Conservation (phyloP, 92 coral and sea anemone genomes). For the Palythoa caribaeorum region DNA sequence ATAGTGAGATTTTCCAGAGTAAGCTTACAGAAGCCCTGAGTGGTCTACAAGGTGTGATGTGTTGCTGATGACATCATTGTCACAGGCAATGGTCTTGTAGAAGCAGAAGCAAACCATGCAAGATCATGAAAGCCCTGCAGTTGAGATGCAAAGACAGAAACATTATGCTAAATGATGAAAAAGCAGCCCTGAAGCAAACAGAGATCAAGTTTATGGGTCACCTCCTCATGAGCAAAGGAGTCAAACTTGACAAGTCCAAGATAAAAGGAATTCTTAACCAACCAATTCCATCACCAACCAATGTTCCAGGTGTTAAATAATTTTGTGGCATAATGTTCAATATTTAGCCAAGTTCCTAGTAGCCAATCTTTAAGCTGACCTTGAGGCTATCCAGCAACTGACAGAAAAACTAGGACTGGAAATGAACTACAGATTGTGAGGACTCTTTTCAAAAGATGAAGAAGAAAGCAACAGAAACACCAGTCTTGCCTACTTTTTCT, state of each 20-base stretch:
- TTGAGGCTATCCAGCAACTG: background rate
- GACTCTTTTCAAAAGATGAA: constrained; percentile 47
- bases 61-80: constrained; percentile 15
- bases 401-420: background rate
- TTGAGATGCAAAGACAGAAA: background rate
- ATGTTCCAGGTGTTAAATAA: background rate
- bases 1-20: constrained; percentile 58
- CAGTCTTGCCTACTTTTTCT: constrained; percentile 4
- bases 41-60: constrained; percentile 54
- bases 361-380: background rate
- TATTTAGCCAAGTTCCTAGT: constrained; percentile 36
- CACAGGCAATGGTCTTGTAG: constrained; percentile 46
- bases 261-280: no score
- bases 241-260: constrained; percentile 40
- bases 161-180: constrained; percentile 11
- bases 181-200: constrained; percentile 28
- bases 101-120: constrained; percentile 32
- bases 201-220: constrained; percentile 54
- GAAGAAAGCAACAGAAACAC: constrained; percentile 18
- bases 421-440: constrained; percentile 39
- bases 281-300: constrained; percentile 19
- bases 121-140: constrained; percentile 16
- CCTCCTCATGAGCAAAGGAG: constrained; percentile 54
- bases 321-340: constrained; percentile 32
- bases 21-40: constrained; percentile 52